These are phyloP conservation scores for Pinctada fucata DNA, from an alignment of 2,888 invertebrate species.

Conservation along the genomic window DNA sequence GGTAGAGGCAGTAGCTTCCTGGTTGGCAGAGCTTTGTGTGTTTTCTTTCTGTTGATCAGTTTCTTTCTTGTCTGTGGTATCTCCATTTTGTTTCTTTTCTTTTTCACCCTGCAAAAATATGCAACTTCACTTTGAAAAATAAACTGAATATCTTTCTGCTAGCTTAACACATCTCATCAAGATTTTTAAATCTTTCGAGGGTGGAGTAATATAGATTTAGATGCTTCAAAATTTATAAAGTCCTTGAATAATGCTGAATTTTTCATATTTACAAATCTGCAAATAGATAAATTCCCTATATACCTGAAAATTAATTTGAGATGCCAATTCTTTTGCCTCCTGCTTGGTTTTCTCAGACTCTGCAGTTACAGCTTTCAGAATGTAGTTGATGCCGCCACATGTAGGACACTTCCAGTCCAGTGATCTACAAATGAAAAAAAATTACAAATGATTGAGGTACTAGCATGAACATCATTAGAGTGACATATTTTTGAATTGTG, in stretches of 20 bases:
- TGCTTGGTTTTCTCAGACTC: conserved; percentile 69
- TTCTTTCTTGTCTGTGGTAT: background rate
- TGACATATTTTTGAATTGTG: no score
- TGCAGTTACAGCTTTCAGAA: conserved; percentile 77
- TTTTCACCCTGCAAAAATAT: conserved; percentile 35
- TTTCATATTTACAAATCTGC: no score
- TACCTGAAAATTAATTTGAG: conserved; percentile 76
- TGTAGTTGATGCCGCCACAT: conserved; percentile 82
- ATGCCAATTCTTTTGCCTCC: conserved; percentile 77
- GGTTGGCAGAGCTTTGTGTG: conserved; percentile 1
- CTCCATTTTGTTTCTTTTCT: conserved; percentile 6
- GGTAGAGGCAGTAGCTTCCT: background rate
- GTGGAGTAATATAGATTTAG: no score
- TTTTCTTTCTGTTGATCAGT: background rate
- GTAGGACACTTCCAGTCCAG: conserved; percentile 82
- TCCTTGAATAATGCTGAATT: no score
- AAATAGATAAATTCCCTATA: background rate
- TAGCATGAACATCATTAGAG: no score
- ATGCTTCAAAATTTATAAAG: no score
- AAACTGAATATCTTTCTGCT: no score
- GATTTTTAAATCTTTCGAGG: no score
- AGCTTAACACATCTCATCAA: no score
- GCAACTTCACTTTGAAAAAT: background rate
- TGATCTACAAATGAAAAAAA: conserved; percentile 78
- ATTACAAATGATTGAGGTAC: background rate